Percentiles rank a stretch among this genome's conserved stretches.
These are phyloP conservation scores for Macrobrachium rosenbergii DNA, from an alignment of 1,140 invertebrate species.

Conservation along the genomic window DNA sequence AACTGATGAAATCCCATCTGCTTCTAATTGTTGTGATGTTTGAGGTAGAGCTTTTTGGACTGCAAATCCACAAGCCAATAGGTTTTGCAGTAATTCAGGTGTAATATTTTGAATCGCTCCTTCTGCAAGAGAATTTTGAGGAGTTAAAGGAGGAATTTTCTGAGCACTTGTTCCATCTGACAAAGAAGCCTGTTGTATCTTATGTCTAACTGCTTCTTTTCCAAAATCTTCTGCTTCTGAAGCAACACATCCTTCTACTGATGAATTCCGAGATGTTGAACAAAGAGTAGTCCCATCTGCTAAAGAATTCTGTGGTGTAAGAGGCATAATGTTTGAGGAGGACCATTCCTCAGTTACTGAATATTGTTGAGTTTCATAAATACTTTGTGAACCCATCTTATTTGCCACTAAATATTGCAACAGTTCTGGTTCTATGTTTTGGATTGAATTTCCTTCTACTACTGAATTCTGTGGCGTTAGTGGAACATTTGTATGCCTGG, in stretches of 20 bases:
- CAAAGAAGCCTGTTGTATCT: neutral
- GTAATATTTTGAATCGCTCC: neutral
- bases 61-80: neutral
- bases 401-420: neutral
- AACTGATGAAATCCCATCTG: no score
- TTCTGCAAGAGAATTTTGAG: neutral
- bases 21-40: neutral
- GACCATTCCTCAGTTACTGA: neutral
- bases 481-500: no score
- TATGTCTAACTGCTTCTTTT: no score
- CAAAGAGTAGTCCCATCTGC: neutral
- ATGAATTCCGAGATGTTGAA: neutral
- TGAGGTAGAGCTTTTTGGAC: neutral
- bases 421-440: neutral
- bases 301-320: constrained; percentile 19
- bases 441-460: neutral
- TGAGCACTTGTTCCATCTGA: neutral
- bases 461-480: neutral
- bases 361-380: neutral
- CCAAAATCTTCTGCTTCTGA: no score
- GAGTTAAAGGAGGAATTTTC: neutral
- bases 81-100: neutral
- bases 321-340: neutral
- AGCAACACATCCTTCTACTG: neutral
- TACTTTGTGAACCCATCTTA: neutral